phyloP scores from a whole-genome alignment of 2,797 vertebrate genomes.

The Macropus fuliginosus region DNA sequence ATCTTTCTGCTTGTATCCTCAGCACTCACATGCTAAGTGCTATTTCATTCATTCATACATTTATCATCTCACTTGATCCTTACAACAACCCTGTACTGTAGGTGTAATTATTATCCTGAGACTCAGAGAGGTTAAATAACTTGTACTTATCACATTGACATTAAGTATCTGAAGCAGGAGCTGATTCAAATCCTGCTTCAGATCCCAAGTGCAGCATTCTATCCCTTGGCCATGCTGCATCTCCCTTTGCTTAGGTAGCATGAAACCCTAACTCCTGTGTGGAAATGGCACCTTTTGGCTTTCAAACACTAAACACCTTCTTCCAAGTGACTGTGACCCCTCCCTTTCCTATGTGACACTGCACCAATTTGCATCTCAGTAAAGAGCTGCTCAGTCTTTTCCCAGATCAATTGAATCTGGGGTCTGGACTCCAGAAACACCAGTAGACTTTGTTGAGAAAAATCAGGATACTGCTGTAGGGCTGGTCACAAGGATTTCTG shows the following conservation, averaged over 20 bases:
- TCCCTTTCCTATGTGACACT: slow-evolving; percentile 47
- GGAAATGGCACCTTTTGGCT: neutral
- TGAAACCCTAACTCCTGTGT: neutral
- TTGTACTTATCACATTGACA: neutral
- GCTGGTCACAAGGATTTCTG: neutral
- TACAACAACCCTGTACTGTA: neutral
- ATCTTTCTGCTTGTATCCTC: neutral
- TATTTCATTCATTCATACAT: neutral
- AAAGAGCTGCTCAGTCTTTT: slow-evolving; percentile 49
- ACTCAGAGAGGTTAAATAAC: neutral
- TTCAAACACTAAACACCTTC: slow-evolving; percentile 7
- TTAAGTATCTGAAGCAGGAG: neutral
- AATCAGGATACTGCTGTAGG: neutral
- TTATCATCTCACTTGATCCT: neutral
- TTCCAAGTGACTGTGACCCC: slow-evolving; percentile 20
- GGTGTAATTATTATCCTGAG: neutral
- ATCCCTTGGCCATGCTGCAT: neutral
- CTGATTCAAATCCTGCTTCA: neutral
- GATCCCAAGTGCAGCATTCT: neutral
- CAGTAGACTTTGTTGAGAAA: slow-evolving; percentile 6
- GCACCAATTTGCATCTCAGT: slow-evolving; percentile 74
- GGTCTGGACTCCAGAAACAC: slow-evolving; percentile 9
- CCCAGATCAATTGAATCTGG: slow-evolving; percentile 9
- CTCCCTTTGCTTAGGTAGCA: neutral
- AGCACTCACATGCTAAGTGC: neutral